Base-by-base conservation (phyloP, 2,797 vertebrate genomes). In the Harpagifer antarcticus region DNA sequence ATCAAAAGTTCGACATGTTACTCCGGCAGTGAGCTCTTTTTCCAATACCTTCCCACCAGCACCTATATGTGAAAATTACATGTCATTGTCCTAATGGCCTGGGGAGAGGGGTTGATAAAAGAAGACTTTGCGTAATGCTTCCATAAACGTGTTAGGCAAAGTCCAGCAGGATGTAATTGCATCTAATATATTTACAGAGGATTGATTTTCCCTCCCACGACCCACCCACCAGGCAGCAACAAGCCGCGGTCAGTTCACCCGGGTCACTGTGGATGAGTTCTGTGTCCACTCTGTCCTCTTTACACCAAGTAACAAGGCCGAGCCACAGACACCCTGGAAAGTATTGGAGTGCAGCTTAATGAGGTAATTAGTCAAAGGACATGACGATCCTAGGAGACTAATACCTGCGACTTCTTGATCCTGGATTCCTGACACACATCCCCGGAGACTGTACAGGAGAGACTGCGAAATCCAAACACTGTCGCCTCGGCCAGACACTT, bases 301-400 rank as follows among this genome's bases (percentile, higher is more conserved):
- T 61, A 57, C 79, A 70, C 85, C 66, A 45, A 79, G 86, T 83
- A 90, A 88, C 91, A 86, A 78, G 82, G 62, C 79, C 1, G 63
- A 79, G 82, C 67, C 59, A 13, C 60, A 15, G 78, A 72, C 76
- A 71, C 85, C 62, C 44, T 65, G 82, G 80, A 86, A 88, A 90
- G 91, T 91, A 92, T 91, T 89, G 89, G 84, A 93, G 87, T 72
- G 66, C 73, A 55, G 81, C 91, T 89, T 93, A 94, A 95, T 94
- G 93, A 95, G 91, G 91, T 95, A 93, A 95, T 95, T 94, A 95
- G 92, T 92, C 91, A 93, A 92, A 94, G 91, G 91, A 88, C 85
- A 83, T 68, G 84, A 84, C 81, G 85, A 89, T 88, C 91, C 90
- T 83, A 47, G 76, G 89, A 93, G 91, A 92, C 88, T 93, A 93